Evolutionary conservation across 2,888 invertebrate species (phyloP).

Genomic region (Arge pagana): DNA sequence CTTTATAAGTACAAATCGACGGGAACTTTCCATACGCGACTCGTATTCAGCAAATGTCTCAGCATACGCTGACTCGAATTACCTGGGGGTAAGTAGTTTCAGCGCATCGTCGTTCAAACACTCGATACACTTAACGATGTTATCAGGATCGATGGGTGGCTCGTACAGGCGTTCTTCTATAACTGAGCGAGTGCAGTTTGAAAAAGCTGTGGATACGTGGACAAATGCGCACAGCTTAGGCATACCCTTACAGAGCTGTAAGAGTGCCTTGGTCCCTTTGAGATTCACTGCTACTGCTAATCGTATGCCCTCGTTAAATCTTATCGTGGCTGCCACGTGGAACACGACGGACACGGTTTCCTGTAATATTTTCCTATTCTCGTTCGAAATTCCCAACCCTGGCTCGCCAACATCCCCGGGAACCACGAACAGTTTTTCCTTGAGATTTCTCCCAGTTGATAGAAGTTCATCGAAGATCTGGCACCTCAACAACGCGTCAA

Average conservation of each 20-base stretch:
- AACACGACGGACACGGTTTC: constrained; percentile 77
- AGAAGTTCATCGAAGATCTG: not conserved
- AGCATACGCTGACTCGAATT: too few species aligned
- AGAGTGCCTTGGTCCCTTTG: constrained; percentile 80
- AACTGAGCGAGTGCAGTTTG: constrained; percentile 48
- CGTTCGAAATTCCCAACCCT: constrained; percentile 67
- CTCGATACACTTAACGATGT: constrained; percentile 71
- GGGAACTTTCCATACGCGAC: too few species aligned
- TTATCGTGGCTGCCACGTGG: constrained; percentile 71
- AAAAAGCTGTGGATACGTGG: constrained; percentile 17
- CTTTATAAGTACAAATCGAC: too few species aligned
- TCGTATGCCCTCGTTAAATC: constrained; percentile 85
- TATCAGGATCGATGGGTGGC: constrained; percentile 66
- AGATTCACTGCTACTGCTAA: constrained; percentile 87
- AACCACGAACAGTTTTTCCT: constrained; percentile 61
- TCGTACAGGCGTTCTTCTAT: constrained; percentile 83
- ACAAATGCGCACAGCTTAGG: constrained; percentile 63
- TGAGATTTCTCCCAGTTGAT: not conserved
- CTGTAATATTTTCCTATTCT: constrained; percentile 66
- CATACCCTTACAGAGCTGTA: constrained; percentile 74
- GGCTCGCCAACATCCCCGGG: constrained; percentile 70
- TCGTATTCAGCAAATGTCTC: too few species aligned
- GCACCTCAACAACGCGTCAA: not conserved
- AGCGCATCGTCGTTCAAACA: constrained; percentile 72
- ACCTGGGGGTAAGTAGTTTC: constrained; percentile 63